Conservation (phyloP, 2,113 vertebrate genomes). For the Lasiurus cinereus region DNA sequence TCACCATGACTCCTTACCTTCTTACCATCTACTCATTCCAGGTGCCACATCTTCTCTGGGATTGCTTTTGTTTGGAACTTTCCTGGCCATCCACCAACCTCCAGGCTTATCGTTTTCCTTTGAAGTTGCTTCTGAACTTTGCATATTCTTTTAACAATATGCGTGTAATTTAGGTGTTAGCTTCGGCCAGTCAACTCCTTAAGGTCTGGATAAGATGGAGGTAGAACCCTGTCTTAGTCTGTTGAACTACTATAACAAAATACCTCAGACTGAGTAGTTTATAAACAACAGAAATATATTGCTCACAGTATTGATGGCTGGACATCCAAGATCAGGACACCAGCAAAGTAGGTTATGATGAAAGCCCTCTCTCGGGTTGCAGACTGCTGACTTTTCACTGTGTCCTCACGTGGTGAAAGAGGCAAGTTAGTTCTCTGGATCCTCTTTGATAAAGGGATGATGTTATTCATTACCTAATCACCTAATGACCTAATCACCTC, state of each 20-base stretch:
- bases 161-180: neutral
- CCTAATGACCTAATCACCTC: neutral
- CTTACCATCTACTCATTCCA: neutral
- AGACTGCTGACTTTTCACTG: neutral
- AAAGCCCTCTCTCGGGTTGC: neutral
- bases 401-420: neutral
- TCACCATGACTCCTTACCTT: neutral
- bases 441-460: neutral
- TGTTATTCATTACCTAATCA: neutral
- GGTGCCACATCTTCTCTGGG: neutral
- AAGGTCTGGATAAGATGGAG: neutral
- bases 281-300: neutral
- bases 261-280: neutral
- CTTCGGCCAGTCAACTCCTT: neutral
- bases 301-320: neutral
- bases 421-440: neutral
- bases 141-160: neutral
- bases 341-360: neutral
- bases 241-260: neutral
- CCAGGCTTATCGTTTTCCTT: neutral
- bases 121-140: neutral
- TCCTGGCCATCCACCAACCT: neutral
- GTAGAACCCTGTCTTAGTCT: neutral
- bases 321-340: neutral
- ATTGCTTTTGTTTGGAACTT: neutral